phyloP scores from a whole-genome alignment of 1,140 invertebrate genomes.

The Halictus rubicundus region DNA sequence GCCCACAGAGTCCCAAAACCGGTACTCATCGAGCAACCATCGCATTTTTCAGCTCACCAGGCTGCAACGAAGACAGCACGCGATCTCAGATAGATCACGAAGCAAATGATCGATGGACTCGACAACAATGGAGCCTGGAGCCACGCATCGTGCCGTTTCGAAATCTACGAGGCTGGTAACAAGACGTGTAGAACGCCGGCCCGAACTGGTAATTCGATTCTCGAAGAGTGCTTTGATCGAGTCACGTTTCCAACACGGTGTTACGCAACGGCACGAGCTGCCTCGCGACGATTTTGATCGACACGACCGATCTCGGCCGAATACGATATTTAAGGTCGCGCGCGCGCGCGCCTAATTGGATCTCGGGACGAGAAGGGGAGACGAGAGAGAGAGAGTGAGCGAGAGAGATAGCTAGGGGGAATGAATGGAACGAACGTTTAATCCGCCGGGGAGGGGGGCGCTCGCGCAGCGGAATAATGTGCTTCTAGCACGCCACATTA shows the following conservation, averaged over 20 bases:
- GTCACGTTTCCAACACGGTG: constrained; percentile 50
- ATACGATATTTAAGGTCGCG: constrained; percentile 3
- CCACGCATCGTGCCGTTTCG: constrained; percentile 32
- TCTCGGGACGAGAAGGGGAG: not conserved
- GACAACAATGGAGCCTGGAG: too few species aligned
- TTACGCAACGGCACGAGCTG: constrained; percentile 31
- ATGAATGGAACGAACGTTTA: not conserved
- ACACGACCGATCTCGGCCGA: constrained; percentile 25
- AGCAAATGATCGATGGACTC: too few species aligned
- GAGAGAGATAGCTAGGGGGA: too few species aligned
- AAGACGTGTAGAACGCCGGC: constrained; percentile 37
- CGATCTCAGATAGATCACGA: too few species aligned
- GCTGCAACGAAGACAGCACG: too few species aligned
- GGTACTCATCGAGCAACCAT: too few species aligned
- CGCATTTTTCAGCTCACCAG: too few species aligned
- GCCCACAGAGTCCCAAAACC: too few species aligned
- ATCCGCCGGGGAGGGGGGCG: too few species aligned
- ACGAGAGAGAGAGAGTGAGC: too few species aligned
- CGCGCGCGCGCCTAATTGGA: not conserved
- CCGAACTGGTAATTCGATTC: constrained; percentile 37
- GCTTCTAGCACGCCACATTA: too few species aligned
- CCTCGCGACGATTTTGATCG: constrained; percentile 46
- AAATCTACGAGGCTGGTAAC: constrained; percentile 25
- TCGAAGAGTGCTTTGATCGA: constrained; percentile 44
- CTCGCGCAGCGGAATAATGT: too few species aligned